Conservation (phyloP, 2,888 invertebrate genomes). For the Heliconius sara region DNA sequence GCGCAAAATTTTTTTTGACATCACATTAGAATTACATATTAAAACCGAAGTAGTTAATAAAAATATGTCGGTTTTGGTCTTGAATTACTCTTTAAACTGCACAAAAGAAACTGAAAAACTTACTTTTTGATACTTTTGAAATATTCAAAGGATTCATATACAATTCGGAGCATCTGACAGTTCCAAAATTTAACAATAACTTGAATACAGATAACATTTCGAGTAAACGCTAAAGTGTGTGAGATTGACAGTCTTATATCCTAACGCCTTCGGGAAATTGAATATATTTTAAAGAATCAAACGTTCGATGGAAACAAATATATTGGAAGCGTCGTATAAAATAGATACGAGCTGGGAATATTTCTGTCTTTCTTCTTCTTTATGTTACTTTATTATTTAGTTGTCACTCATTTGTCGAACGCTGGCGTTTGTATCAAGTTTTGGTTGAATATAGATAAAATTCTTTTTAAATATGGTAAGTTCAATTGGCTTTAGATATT, state of each 20-base stretch:
- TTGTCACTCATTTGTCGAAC: neutral
- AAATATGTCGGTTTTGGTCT: no score
- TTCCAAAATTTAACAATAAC: conserved; percentile 3
- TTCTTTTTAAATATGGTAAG: neutral
- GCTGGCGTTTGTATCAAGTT: neutral
- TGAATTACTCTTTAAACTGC: no score
- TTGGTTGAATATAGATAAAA: neutral
- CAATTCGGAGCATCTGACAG: no score
- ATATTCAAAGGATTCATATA: neutral
- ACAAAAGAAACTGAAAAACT: neutral
- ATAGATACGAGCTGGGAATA: neutral
- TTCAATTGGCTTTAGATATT: neutral
- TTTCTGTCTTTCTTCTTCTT: neutral
- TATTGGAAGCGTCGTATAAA: neutral
- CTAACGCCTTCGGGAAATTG: conserved; percentile 8
- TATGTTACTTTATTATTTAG: neutral
- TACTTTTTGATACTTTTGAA: neutral
- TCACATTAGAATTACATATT: no score
- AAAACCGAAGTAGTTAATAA: no score
- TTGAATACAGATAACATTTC: neutral
- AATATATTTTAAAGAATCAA: conserved; percentile 21
- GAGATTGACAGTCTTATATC: conserved; percentile 7
- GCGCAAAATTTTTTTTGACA: no score
- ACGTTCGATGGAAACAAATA: conserved; percentile 9
- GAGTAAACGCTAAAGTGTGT: conserved; percentile 2